Evolutionary conservation across 2,888 invertebrate species (phyloP).

Genomic region (Sarcophaga rosellei): DNA sequence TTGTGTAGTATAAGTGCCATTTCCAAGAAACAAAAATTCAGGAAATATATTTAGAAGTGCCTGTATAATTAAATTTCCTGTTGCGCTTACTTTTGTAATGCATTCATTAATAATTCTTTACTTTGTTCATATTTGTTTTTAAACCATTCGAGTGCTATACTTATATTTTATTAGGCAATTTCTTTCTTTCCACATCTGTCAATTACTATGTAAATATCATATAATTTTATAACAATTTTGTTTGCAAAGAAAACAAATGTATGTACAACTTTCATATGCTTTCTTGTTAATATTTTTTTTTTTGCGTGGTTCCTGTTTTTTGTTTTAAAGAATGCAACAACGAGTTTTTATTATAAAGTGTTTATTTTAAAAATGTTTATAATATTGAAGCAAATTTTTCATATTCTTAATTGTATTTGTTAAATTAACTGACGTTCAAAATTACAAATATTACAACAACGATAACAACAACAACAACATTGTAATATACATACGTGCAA

Average conservation of each 20-base stretch:
- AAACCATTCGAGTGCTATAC: background rate
- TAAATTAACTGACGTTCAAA: constrained; percentile 44
- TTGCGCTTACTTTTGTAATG: background rate
- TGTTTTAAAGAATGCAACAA: background rate
- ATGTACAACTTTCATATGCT: constrained; percentile 1
- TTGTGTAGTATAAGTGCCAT: background rate
- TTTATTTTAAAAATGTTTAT: constrained; percentile 11
- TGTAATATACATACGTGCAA: constrained; percentile 5
- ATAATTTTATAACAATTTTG: constrained; percentile 6
- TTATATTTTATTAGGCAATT: too few relatives aligned
- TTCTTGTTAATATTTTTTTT: constrained; percentile 3
- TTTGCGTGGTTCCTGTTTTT: constrained; percentile 33
- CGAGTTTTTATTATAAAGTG: constrained; percentile 26
- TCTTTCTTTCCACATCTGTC: too few relatives aligned
- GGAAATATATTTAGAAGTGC: background rate
- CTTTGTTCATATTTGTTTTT: background rate
- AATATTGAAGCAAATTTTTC: constrained; percentile 9
- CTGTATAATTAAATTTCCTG: background rate
- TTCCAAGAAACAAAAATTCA: background rate
- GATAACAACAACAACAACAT: background rate
- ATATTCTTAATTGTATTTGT: constrained; percentile 44
- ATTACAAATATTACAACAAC: constrained; percentile 23
- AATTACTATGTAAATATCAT: background rate
- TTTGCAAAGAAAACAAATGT: too few relatives aligned
- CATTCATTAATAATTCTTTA: background rate